phyloP scores from a whole-genome alignment of 2,797 vertebrate species.

The Takifugu rubripes region DNA sequence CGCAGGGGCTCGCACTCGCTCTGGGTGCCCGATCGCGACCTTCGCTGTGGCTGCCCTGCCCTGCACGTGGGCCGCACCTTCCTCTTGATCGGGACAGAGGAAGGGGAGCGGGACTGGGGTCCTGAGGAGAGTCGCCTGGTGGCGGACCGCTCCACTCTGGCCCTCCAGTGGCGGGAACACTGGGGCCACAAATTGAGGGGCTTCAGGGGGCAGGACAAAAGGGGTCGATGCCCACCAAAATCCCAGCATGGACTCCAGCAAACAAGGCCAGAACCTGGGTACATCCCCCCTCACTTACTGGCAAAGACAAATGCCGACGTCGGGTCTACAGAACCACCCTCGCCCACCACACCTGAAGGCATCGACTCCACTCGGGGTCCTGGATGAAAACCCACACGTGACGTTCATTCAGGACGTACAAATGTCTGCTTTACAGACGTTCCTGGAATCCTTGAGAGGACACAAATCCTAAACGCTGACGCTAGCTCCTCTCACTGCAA shows the following conservation, averaged over 20 bases:
- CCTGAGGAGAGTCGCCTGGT: constrained; percentile 80
- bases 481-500: no score
- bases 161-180: constrained; percentile 87
- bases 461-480: neutral
- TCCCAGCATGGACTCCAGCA: constrained; percentile 18
- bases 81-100: constrained; percentile 80
- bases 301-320: constrained; percentile 23
- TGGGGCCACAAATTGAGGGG: constrained; percentile 85
- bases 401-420: neutral
- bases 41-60: constrained; percentile 82
- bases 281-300: constrained; percentile 74
- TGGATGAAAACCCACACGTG: constrained; percentile 21
- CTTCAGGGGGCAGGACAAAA: constrained; percentile 82
- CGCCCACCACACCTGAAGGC: constrained; percentile 4
- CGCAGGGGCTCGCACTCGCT: constrained; percentile 77
- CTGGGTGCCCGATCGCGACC: constrained; percentile 84
- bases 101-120: constrained; percentile 69
- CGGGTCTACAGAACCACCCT: constrained; percentile 1
- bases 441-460: constrained; percentile 11
- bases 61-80: constrained; percentile 79
- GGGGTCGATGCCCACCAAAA: constrained; percentile 74
- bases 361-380: constrained; percentile 46
- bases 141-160: constrained; percentile 82
- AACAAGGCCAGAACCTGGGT: constrained; percentile 40
- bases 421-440: constrained; percentile 3